These are phyloP conservation scores for Corydoras maculifer DNA, from an alignment of 2,113 vertebrate species.

Conservation along the genomic window DNA sequence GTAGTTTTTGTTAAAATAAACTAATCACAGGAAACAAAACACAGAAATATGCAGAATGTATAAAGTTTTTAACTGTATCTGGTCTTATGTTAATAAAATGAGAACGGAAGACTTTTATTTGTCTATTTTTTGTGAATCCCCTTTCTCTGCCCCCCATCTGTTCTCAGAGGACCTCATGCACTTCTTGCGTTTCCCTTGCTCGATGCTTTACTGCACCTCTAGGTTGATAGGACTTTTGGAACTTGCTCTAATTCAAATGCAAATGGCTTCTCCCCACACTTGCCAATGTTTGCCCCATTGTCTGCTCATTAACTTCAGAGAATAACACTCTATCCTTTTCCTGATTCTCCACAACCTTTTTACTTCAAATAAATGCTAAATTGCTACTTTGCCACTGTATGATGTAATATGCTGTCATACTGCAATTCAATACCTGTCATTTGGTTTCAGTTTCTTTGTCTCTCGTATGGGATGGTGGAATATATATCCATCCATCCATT, in stretches of 20 bases:
- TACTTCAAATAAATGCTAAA: constrained; percentile 12
- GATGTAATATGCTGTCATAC: neutral
- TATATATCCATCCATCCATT: too few species aligned
- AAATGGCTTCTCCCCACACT: constrained; percentile 27
- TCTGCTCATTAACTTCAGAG: constrained; percentile 35
- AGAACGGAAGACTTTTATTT: constrained; percentile 24
- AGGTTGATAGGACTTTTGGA: constrained; percentile 34
- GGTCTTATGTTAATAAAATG: neutral
- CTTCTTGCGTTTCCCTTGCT: constrained; percentile 11
- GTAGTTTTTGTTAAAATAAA: too few species aligned
- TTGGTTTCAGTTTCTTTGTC: neutral
- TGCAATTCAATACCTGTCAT: neutral
- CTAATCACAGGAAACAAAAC: neutral
- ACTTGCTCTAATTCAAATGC: constrained; percentile 49
- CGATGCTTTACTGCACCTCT: constrained; percentile 1
- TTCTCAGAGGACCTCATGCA: constrained; percentile 18
- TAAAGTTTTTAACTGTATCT: constrained; percentile 3
- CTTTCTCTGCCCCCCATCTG: constrained; percentile 6
- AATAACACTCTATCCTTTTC: constrained; percentile 25
- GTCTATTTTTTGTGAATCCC: constrained; percentile 13
- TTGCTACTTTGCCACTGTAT: neutral
- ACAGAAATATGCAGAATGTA: neutral
- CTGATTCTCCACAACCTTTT: neutral
- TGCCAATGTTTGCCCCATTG: constrained; percentile 14
- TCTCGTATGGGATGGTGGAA: too few species aligned